phyloP scores from a whole-genome alignment of 1,140 invertebrate genomes.

The Ganaspis sp. region DNA sequence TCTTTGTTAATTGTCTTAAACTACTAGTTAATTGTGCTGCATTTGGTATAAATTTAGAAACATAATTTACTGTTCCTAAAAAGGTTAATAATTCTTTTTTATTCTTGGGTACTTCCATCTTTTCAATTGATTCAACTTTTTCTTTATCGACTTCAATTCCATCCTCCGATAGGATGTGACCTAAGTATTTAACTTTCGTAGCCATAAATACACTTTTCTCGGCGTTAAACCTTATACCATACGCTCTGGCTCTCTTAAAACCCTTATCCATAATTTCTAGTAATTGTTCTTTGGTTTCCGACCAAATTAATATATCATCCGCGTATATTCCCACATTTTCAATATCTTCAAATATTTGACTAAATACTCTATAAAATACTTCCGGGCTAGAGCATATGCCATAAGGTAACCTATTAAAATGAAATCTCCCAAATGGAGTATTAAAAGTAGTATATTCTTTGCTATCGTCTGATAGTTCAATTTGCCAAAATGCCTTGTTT shows the following conservation, averaged over 20 bases:
- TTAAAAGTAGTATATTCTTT: too few relatives aligned
- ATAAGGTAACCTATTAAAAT: too few relatives aligned
- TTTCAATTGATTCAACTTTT: too few relatives aligned
- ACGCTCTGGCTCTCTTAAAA: background rate
- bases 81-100: background rate
- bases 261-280: background rate
- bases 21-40: background rate
- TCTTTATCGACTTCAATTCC: background rate
- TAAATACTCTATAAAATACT: too few relatives aligned
- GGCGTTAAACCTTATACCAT: background rate
- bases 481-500: too few relatives aligned
- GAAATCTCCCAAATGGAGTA: too few relatives aligned
- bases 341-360: too few relatives aligned
- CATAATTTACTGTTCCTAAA: background rate
- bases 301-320: background rate
- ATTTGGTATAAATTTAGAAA: background rate
- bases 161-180: background rate
- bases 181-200: background rate
- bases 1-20: background rate
- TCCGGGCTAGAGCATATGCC: too few relatives aligned
- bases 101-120: background rate
- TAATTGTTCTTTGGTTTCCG: background rate
- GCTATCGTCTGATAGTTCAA: too few relatives aligned
- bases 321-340: too few relatives aligned
- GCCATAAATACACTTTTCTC: background rate